These are phyloP conservation scores for Eupeodes luniger DNA, from an alignment of 2,888 invertebrate genomes.

Conservation along the genomic window DNA sequence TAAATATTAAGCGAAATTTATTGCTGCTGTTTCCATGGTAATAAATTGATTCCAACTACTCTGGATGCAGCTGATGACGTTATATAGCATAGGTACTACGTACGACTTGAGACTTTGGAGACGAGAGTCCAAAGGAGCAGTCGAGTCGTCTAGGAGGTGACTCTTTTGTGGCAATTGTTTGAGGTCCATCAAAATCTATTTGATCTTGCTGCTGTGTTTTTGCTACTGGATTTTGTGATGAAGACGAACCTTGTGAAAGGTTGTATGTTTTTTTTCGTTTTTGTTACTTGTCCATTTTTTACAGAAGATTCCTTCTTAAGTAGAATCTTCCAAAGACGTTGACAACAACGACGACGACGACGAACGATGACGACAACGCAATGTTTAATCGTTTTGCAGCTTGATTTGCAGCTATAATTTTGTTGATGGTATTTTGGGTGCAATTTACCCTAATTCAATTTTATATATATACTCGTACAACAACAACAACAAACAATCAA, in stretches of 20 bases:
- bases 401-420: slow-evolving; percentile 75
- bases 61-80: slow-evolving; percentile 70
- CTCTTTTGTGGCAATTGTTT: slow-evolving; percentile 51
- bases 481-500: slow-evolving; percentile 27
- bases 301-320: not conserved
- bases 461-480: slow-evolving; percentile 23
- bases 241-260: slow-evolving; percentile 53
- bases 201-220: slow-evolving; percentile 35
- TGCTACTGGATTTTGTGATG: slow-evolving; percentile 51
- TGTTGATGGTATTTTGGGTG: slow-evolving; percentile 69
- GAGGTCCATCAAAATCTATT: slow-evolving; percentile 32
- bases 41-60: slow-evolving; percentile 69
- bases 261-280: slow-evolving; percentile 11
- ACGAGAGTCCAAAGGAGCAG: slow-evolving; percentile 14
- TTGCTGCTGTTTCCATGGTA: slow-evolving; percentile 72
- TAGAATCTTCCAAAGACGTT: not conserved
- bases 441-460: slow-evolving; percentile 72
- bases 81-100: slow-evolving; percentile 39
- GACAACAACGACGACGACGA: not conserved
- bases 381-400: slow-evolving; percentile 72
- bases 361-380: slow-evolving; percentile 11
- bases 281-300: slow-evolving; percentile 6
- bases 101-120: no score
- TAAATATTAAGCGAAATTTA: slow-evolving; percentile 75
- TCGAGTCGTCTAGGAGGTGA: slow-evolving; percentile 50